Evolutionary conservation across 2,888 invertebrate species (phyloP).

Genomic region (Caradrina clavipalpis): DNA sequence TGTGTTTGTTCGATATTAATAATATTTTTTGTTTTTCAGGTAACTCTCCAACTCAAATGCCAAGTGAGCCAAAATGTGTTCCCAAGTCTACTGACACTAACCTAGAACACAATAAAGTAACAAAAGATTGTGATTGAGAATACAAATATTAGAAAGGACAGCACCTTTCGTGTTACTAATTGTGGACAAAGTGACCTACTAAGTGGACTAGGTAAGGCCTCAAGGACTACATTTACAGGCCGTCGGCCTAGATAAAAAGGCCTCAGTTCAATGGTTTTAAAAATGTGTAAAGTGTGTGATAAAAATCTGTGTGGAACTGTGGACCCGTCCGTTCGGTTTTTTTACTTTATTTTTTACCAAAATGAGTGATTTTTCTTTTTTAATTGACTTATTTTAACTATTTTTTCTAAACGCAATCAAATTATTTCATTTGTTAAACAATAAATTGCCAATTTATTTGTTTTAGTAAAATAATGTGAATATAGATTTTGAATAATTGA

Average conservation of each 20-base stretch:
- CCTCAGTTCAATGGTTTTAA: slow-evolving; percentile 21
- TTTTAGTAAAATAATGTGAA: slow-evolving; percentile 14
- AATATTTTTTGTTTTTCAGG: slow-evolving; percentile 62
- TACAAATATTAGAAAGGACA: slow-evolving; percentile 49
- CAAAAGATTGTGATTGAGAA: slow-evolving; percentile 72
- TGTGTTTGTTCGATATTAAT: no score
- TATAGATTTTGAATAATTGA: slow-evolving; percentile 37
- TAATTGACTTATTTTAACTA: slow-evolving; percentile 30
- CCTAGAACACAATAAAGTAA: slow-evolving; percentile 72
- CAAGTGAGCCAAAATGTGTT: slow-evolving; percentile 74
- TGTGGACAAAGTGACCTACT: slow-evolving; percentile 21
- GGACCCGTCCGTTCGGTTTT: slow-evolving; percentile 58
- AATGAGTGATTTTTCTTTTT: slow-evolving; percentile 16
- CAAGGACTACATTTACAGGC: slow-evolving; percentile 13
- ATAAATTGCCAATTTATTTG: slow-evolving; percentile 14
- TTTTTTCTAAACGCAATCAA: slow-evolving; percentile 8
- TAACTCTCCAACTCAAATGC: slow-evolving; percentile 70
- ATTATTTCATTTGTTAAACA: slow-evolving; percentile 15
- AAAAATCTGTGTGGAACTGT: slow-evolving; percentile 50
- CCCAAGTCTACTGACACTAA: slow-evolving; percentile 76
- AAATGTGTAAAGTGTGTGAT: slow-evolving; percentile 55
- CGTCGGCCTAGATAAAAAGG: slow-evolving; percentile 22
- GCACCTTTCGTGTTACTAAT: slow-evolving; percentile 11
- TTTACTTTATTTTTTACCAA: slow-evolving; percentile 5
- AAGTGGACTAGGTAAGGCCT: slow-evolving; percentile 36